Conservation (phyloP, 2,888 invertebrate species). For the Lasius fuliginosus region DNA sequence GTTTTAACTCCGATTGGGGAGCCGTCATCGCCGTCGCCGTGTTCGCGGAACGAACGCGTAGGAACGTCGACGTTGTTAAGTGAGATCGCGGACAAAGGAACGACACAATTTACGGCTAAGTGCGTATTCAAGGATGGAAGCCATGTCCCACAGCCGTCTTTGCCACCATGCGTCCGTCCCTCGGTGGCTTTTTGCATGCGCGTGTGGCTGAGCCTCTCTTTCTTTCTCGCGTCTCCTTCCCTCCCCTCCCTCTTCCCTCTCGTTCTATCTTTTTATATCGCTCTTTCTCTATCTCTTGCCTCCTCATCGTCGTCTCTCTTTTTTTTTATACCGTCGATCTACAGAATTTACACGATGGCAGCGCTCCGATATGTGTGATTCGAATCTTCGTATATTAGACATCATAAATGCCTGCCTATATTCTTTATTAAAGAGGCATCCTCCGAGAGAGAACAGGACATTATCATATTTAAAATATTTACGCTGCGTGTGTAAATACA, state of each 20-base stretch:
- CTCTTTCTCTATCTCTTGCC: background rate
- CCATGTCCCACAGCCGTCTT: conserved; percentile 66
- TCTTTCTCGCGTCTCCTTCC: conserved; percentile 20
- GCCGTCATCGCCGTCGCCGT: background rate
- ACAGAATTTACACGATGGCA: conserved; percentile 65
- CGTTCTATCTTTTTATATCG: conserved; percentile 30
- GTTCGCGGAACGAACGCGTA: conserved; percentile 26
- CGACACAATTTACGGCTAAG: conserved; percentile 72
- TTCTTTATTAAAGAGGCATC: conserved; percentile 7
- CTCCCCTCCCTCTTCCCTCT: background rate
- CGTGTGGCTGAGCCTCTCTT: conserved; percentile 39
- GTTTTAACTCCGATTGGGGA: background rate
- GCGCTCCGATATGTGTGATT: conserved; percentile 68
- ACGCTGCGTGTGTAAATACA: background rate
- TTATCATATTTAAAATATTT: background rate
- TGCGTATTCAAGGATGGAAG: conserved; percentile 75
- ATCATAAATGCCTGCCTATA: conserved; percentile 9
- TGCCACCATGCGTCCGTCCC: conserved; percentile 61
- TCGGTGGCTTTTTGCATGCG: conserved; percentile 62
- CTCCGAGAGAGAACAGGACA: background rate
- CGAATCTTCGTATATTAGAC: conserved; percentile 49
- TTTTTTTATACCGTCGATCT: conserved; percentile 29
- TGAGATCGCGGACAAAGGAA: conserved; percentile 59
- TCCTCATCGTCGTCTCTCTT: conserved; percentile 17
- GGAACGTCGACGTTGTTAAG: conserved; percentile 34